phyloP scores from a whole-genome alignment of 2,888 invertebrate genomes.

The Lycophotia porphyrea region DNA sequence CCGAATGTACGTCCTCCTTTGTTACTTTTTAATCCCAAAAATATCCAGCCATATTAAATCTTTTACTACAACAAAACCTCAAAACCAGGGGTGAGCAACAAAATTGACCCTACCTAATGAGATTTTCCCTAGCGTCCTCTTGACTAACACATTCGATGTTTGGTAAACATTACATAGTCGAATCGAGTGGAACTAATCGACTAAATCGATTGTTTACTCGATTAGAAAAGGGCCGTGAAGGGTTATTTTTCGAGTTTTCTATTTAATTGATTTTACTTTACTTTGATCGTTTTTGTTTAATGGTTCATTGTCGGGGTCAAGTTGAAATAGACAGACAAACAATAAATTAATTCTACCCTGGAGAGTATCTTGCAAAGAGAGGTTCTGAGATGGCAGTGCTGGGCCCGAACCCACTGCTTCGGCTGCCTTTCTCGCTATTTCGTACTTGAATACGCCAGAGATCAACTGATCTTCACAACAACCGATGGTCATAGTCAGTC shows the following conservation, averaged over 20 bases:
- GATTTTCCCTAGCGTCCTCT: conserved; percentile 41
- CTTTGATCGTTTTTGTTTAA: conserved; percentile 39
- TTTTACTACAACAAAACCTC: neutral
- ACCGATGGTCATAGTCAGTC: no score
- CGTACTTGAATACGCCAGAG: no score
- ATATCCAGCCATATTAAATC: conserved; percentile 18
- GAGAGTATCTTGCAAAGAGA: no score
- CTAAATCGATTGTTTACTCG: conserved; percentile 72
- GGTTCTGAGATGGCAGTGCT: no score
- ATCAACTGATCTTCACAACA: no score
- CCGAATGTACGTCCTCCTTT: neutral
- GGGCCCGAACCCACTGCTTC: no score
- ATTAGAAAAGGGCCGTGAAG: conserved; percentile 66
- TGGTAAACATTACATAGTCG: conserved; percentile 67
- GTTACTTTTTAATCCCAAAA: neutral
- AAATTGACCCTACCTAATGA: conserved; percentile 55
- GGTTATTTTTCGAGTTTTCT: conserved; percentile 53
- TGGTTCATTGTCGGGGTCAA: conserved; percentile 29
- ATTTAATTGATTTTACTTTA: conserved; percentile 64
- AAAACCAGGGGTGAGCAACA: conserved; percentile 24
- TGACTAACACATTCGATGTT: conserved; percentile 41
- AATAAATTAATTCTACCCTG: no score
- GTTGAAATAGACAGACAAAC: no score
- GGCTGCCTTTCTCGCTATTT: no score
- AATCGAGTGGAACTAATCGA: conserved; percentile 73